Conservation (phyloP, 2,888 invertebrate species). For the Rhogogaster chlorosoma region DNA sequence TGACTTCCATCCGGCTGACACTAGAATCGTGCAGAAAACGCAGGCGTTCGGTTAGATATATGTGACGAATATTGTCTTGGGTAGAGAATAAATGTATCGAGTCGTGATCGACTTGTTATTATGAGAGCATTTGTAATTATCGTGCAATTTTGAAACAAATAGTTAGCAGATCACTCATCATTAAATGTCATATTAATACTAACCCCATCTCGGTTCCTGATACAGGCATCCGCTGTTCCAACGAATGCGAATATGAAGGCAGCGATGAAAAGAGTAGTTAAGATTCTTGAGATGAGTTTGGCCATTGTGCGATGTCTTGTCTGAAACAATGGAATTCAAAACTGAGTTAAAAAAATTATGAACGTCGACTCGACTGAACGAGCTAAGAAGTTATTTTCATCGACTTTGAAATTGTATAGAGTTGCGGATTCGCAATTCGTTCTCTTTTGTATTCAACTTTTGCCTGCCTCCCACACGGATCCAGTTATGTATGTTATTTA, state of each 20-base stretch:
- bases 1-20: slow-evolving; percentile 55
- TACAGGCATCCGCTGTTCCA: not conserved
- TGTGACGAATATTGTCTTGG: not conserved
- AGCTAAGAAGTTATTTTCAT: not conserved
- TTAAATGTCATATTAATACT: not conserved
- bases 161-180: not conserved
- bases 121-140: not conserved
- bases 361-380: not conserved
- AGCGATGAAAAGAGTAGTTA: not conserved
- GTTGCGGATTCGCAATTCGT: not conserved
- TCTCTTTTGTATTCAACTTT: not conserved
- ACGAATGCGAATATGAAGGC: slow-evolving; percentile 4
- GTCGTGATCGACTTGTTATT: not conserved
- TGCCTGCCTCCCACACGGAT: not conserved
- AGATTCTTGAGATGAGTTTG: not conserved
- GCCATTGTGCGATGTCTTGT: not conserved
- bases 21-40: not conserved
- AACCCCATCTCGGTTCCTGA: slow-evolving; percentile 12
- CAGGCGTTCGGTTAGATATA: not conserved
- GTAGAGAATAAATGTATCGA: not conserved
- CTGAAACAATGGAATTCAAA: not conserved
- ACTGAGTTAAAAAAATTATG: not conserved
- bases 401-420: not conserved
- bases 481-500: not conserved
- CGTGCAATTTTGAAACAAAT: not conserved